Evolutionary conservation across 1,140 invertebrate genomes (phyloP).

Genomic region (Neodiprion virginianus): DNA sequence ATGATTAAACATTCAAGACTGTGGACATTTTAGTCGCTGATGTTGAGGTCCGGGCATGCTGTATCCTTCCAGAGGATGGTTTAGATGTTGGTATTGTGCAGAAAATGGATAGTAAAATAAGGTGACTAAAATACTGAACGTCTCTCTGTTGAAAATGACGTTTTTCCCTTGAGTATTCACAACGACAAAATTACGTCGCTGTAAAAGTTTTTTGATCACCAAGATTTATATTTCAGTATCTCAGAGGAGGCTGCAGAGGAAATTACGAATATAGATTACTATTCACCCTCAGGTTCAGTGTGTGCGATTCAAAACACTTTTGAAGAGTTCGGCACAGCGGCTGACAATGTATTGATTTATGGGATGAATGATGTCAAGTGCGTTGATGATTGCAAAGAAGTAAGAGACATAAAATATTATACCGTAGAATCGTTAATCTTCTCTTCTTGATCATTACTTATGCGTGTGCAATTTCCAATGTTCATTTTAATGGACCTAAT

Average conservation of each 20-base stretch:
- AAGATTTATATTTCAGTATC: not conserved
- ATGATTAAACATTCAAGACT: constrained; percentile 22
- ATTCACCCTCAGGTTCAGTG: not conserved
- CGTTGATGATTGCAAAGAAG: too few species aligned
- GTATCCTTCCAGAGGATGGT: not conserved
- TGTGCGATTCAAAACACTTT: not conserved
- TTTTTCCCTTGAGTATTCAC: not conserved
- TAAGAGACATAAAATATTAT: too few species aligned
- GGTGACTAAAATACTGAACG: not conserved
- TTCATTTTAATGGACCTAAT: too few species aligned
- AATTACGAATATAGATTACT: not conserved
- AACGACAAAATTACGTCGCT: not conserved
- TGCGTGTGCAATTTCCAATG: too few species aligned
- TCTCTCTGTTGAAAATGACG: not conserved
- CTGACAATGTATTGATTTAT: not conserved
- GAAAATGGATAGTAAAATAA: not conserved
- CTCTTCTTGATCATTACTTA: too few species aligned
- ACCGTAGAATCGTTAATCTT: too few species aligned
- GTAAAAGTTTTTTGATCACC: too few species aligned
- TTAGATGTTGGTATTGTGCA: not conserved
- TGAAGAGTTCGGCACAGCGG: not conserved
- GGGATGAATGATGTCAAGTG: not conserved
- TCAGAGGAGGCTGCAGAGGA: not conserved
- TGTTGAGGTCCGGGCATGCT: constrained; percentile 27
- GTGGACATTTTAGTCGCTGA: constrained; percentile 32